Percentiles rank a stretch among this genome's conserved stretches.
These are phyloP conservation scores for Acanthiza pusilla DNA, from an alignment of 2,797 vertebrate genomes.

Conservation along the genomic window DNA sequence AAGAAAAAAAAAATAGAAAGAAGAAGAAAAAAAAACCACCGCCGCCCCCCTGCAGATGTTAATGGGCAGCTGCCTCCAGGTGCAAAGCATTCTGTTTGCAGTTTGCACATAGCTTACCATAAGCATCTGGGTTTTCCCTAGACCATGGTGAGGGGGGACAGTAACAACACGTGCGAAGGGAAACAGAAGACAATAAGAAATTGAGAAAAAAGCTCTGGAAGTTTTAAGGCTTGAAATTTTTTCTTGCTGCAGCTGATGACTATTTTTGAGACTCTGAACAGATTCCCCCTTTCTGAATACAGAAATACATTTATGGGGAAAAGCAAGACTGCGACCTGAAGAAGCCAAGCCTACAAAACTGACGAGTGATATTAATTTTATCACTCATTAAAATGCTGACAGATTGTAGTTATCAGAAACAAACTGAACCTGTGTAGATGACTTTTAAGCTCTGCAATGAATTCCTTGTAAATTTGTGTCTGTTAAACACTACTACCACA, in stretches of 20 bases:
- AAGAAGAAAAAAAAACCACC: background rate
- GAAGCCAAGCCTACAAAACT: background rate
- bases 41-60: background rate
- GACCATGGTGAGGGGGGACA: background rate
- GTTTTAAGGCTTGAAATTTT: background rate
- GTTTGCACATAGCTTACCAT: background rate
- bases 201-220: background rate
- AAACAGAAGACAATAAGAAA: background rate
- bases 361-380: background rate
- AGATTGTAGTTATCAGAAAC: background rate
- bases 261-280: background rate
- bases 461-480: background rate
- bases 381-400: background rate
- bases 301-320: background rate
- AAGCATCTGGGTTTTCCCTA: background rate
- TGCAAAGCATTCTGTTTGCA: background rate
- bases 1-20: background rate
- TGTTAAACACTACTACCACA: background rate
- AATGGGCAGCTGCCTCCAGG: background rate
- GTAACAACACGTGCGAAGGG: background rate
- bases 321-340: background rate
- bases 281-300: background rate
- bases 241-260: background rate
- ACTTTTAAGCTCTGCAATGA: background rate
- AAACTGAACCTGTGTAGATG: background rate